These are phyloP conservation scores for Clivina fossor DNA, from an alignment of 2,888 invertebrate species.

Conservation along the genomic window DNA sequence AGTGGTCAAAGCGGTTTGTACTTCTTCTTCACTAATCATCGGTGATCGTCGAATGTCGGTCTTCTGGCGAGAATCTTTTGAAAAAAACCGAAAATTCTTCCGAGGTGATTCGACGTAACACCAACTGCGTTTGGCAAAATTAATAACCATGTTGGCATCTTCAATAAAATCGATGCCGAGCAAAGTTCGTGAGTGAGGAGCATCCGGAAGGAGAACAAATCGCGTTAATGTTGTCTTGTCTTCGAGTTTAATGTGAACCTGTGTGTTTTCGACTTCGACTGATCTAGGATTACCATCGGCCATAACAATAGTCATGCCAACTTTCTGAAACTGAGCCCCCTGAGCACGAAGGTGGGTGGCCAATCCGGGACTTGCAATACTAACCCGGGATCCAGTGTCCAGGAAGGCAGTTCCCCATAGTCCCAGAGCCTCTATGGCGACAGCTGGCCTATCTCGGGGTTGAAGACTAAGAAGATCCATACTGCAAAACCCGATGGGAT, in stretches of 20 bases:
- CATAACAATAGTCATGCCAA: slow-evolving; percentile 18
- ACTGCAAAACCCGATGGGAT: slow-evolving; percentile 10
- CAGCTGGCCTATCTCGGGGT: slow-evolving; percentile 4
- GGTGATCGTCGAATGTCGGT: not conserved
- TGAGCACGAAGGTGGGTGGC: slow-evolving; percentile 29
- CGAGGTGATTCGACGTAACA: not conserved
- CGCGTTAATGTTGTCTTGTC: slow-evolving; percentile 23
- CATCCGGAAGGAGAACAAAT: slow-evolving; percentile 4
- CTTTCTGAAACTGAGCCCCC: slow-evolving; percentile 12
- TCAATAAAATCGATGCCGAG: slow-evolving; percentile 18
- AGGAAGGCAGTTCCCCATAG: not conserved
- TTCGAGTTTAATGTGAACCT: slow-evolving; percentile 25
- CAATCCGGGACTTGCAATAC: slow-evolving; percentile 16
- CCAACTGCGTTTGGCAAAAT: not conserved
- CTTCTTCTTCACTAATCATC: too few species aligned
- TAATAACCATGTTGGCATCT: slow-evolving; percentile 8
- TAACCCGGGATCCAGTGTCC: slow-evolving; percentile 12
- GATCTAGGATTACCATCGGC: slow-evolving; percentile 32
- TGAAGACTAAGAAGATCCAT: not conserved
- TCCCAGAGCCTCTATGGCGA: not conserved
- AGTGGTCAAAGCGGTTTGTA: not conserved
- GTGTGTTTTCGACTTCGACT: slow-evolving; percentile 15
- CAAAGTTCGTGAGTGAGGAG: not conserved
- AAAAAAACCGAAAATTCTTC: not conserved
- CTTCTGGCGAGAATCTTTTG: not conserved